Evolutionary conservation across 2,113 vertebrate genomes (phyloP), one percentile per base, ranked within the genome.

Genomic region (Pandion haliaetus): DNA sequence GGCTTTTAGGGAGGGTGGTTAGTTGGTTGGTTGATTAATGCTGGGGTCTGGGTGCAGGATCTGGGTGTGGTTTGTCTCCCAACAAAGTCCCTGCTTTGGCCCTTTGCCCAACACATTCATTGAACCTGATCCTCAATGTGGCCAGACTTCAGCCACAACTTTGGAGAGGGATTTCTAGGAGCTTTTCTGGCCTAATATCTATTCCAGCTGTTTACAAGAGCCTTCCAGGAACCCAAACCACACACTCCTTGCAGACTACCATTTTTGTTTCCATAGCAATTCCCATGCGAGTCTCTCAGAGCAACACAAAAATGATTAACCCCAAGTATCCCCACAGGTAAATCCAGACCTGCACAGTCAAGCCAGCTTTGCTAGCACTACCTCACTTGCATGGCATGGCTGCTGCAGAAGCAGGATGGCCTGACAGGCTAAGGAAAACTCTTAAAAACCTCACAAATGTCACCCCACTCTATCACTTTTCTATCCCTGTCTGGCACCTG

Each of bases 271-370:
- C 83, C 85, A 38, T 11, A 85, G 61, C 25, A 86, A 82, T 80
- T 82, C n/a, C 77, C 63, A 57, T 14, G 10, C 0, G 0, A 90
- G 49, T 32, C 38, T 82, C 79, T 57, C 0, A 0, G 19, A 87
- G 52, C 32, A 80, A 25, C 50, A 61, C 52, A 67, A 32, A 62
- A 69, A 63, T 17, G 0, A 67, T 44, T 40, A 73, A 78, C 21
- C 16, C 54, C 66, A 57, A 19, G 34, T 40, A 83, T 42, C 32
- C 54, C 49, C 42, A 26, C 21, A 19, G 36, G 34, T 34, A 67
- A 82, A 78, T 40, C 52, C 34, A 40, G 47, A 45, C 32, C 52
- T 45, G 40, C 15, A 44, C 3, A 26, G 62, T 34, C 29, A 63
- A 70, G 65, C 19, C 11, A 12, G 55, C 57, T 81, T 71, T 93